These are phyloP conservation scores for Hippocampus kuda DNA, from an alignment of 2,797 vertebrate genomes.

Conservation along the genomic window DNA sequence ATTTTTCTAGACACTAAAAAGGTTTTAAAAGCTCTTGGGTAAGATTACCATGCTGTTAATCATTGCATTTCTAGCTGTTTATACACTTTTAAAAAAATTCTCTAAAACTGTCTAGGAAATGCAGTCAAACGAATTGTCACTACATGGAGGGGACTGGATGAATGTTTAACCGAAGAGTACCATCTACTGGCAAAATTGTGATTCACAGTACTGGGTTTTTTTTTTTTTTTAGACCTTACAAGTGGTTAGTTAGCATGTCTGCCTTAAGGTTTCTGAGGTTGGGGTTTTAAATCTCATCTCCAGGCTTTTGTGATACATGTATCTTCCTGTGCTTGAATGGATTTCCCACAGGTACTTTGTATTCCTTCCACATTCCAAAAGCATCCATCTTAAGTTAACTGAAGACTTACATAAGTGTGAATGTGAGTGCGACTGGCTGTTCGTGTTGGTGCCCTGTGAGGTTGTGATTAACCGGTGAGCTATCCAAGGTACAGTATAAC, in stretches of 20 bases:
- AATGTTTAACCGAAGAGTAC: conserved; percentile 28
- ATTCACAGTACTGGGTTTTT: background rate
- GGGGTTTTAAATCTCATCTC: background rate
- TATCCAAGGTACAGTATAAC: no score
- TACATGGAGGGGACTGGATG: background rate
- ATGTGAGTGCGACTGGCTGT: no score
- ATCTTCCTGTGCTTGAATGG: background rate
- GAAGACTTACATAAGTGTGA: no score
- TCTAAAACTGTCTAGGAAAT: background rate
- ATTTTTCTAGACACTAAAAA: background rate
- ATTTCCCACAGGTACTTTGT: background rate
- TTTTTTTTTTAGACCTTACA: background rate
- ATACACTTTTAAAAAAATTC: background rate
- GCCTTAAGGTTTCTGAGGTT: background rate
- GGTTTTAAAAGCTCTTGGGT: background rate
- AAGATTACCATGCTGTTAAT: no score
- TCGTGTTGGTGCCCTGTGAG: no score
- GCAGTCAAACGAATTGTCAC: background rate
- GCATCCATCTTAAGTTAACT: no score
- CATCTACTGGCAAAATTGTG: conserved; percentile 41
- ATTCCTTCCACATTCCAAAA: background rate
- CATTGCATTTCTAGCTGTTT: background rate
- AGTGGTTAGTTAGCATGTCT: background rate
- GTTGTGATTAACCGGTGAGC: no score
- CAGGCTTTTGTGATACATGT: background rate